These are phyloP conservation scores for Mesopsocus fuscifrons DNA, from an alignment of 2,888 invertebrate genomes.

Conservation along the genomic window DNA sequence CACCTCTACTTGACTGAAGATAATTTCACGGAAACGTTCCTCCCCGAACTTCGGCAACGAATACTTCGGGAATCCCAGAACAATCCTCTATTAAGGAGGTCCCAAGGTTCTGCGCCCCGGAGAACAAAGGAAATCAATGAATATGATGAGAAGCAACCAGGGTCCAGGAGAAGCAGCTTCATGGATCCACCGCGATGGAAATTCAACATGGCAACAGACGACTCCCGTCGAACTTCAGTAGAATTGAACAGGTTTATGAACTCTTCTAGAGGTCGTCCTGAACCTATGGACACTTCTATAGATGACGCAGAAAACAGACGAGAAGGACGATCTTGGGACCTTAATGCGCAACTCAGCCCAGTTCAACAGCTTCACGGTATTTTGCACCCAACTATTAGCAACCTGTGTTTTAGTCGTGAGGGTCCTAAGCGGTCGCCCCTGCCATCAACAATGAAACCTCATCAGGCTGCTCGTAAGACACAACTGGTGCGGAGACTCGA, in stretches of 20 bases:
- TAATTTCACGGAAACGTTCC: constrained; percentile 42
- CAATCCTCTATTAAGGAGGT: constrained; percentile 29
- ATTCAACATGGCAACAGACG: constrained; percentile 19
- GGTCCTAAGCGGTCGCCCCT: constrained; percentile 16
- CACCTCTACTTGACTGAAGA: constrained; percentile 47
- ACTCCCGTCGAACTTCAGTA: neutral
- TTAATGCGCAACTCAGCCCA: neutral
- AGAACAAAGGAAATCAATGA: neutral
- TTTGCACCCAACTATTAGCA: constrained; percentile 24
- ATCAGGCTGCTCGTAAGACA: constrained; percentile 14
- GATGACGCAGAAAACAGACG: constrained; percentile 12
- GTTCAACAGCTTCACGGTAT: constrained; percentile 20
- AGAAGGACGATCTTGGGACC: neutral
- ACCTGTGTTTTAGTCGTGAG: constrained; percentile 22
- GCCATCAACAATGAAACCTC: constrained; percentile 8
- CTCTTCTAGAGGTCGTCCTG: constrained; percentile 16
- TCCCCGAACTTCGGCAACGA: constrained; percentile 41
- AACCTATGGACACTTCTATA: constrained; percentile 15
- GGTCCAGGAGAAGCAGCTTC: neutral
- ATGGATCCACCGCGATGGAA: constrained; percentile 23
- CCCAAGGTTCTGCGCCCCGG: constrained; percentile 10
- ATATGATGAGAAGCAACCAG: neutral
- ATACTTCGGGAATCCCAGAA: constrained; percentile 40
- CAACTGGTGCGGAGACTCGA: constrained; percentile 13
- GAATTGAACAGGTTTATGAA: constrained; percentile 8